phyloP scores from a whole-genome alignment of 2,888 invertebrate genomes.

The Oligia fasciuncula region DNA sequence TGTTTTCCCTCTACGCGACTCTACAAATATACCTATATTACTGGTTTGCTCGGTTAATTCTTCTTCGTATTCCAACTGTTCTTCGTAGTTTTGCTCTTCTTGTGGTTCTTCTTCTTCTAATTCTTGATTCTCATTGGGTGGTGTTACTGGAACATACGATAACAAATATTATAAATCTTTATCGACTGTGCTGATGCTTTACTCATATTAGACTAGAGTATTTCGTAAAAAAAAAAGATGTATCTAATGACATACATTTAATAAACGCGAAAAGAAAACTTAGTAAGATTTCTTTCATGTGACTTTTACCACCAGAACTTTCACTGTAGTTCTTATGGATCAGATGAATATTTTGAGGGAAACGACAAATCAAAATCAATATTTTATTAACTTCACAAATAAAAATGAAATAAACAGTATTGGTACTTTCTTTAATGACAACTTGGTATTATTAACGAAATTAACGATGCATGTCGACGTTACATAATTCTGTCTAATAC shows the following conservation, averaged over 20 bases:
- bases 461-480: slow-evolving; percentile 32
- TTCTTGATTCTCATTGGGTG: neutral
- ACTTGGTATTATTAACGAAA: slow-evolving; percentile 30
- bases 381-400: slow-evolving; percentile 25
- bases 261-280: neutral
- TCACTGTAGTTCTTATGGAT: neutral
- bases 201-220: slow-evolving; percentile 4
- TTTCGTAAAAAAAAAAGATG: neutral
- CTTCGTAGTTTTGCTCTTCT: slow-evolving; percentile 17
- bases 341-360: neutral
- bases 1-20: slow-evolving; percentile 77
- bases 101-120: slow-evolving; percentile 10
- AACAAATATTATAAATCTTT: slow-evolving; percentile 7
- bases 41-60: slow-evolving; percentile 22
- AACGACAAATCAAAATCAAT: slow-evolving; percentile 4
- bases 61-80: slow-evolving; percentile 35
- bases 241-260: neutral
- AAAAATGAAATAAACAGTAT: slow-evolving; percentile 22
- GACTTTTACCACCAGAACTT: neutral
- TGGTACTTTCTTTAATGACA: slow-evolving; percentile 27
- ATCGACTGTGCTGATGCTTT: neutral
- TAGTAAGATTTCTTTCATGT: neutral
- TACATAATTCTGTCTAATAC: slow-evolving; percentile 80
- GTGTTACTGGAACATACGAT: slow-evolving; percentile 32
- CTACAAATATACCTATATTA: slow-evolving; percentile 75